Evolutionary conservation across 2,113 vertebrate genomes (phyloP), one percentile per base, ranked within the genome.

Genomic region (Poeciliopsis prolifica): DNA sequence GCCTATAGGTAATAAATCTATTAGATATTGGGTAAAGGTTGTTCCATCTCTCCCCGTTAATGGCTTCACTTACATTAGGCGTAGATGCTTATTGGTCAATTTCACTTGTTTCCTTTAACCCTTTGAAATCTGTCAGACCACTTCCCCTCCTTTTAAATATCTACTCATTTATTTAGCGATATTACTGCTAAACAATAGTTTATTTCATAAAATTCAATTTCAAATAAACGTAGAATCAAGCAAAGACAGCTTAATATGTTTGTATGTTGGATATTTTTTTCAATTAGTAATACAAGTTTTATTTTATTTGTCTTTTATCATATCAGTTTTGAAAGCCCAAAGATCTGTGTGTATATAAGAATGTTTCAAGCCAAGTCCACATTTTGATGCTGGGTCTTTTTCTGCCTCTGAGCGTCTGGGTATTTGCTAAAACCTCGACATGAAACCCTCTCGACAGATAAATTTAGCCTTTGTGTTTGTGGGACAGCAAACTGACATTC

Each of bases 1-100:
- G 40, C 54, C 44, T 19, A 24, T 61, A 15, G 7, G 28, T 54
- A 71, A 79, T 86, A 86, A 86, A 87, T 84, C 90, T 86, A 86
- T 77, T 78, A 68, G 40, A 78, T 81, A 72, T 54, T 35, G 77
- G 68, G 10, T 22, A 75, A 33, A 87, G 80, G 78, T 81, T 84
- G 48, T 54, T 54, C 22, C 48, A 22, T 54, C 67, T 83, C 61
- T 80, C 78, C 71, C 77, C 69, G 61, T 63, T 42, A 67, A 66
- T 61, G 17, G 29, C 48, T 24, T 15, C 2, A 79, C 82, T 88
- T 90, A 86, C 58, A 80, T 75, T 83, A 8, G 61, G 31, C 61
- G 30, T 19, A 19, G 28, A 61, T 58, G 30, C 80, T 75, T 81
- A 85, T 68, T 85, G 63, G 67, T 67, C 60, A 3, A 7, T 66